Conservation (phyloP, 2,113 vertebrate species). For the Barnardius zonarius region DNA sequence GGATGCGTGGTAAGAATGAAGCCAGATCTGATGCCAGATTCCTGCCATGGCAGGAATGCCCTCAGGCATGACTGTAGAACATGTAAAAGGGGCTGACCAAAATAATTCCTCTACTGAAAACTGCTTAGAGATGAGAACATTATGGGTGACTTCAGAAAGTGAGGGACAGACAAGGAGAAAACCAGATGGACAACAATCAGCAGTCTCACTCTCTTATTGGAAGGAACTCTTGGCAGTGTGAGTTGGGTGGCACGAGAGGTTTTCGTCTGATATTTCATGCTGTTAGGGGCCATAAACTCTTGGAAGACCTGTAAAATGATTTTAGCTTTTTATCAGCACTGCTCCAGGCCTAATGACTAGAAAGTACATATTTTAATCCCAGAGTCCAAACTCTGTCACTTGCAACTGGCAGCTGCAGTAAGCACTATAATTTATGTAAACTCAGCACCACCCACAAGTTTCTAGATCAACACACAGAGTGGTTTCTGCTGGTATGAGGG, state of each 20-base stretch:
- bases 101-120: not conserved
- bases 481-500: conserved; percentile 39
- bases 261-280: not conserved
- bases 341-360: not conserved
- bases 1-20: conserved; percentile 51
- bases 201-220: not conserved
- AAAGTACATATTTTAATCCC: not conserved
- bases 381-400: not conserved
- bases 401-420: not conserved
- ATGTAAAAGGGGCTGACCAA: not conserved
- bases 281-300: not conserved
- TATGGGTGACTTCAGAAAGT: not conserved
- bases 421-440: conserved; percentile 29
- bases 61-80: not conserved
- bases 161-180: not conserved
- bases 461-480: conserved; percentile 33
- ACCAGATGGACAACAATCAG: not conserved
- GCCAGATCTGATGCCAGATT: conserved; percentile 52
- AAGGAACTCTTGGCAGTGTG: not conserved
- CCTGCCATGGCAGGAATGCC: conserved; percentile 37
- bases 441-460: conserved; percentile 35
- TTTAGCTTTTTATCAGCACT: not conserved
- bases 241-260: not conserved
- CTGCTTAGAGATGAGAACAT: not conserved
- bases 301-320: not conserved